Conservation (phyloP, 2,888 invertebrate species). For the Tenodera sinensis region DNA sequence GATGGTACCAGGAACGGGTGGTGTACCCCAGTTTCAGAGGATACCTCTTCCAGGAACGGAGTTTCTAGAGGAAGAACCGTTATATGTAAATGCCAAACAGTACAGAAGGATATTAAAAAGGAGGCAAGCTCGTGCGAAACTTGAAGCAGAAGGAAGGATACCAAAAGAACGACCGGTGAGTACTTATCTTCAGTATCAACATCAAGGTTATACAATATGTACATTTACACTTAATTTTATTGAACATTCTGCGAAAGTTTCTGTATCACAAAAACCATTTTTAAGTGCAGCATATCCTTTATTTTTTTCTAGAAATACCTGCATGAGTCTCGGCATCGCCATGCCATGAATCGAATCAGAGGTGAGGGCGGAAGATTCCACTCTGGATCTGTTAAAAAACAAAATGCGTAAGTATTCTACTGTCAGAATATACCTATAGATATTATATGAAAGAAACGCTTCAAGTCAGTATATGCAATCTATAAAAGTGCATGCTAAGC, state of each 20-base stretch:
- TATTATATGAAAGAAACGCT: background rate
- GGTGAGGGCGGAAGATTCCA: conserved; percentile 97
- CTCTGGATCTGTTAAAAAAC: conserved; percentile 55
- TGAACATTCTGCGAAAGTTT: background rate
- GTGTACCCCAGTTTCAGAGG: conserved; percentile 51
- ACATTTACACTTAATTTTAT: background rate
- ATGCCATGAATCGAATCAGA: conserved; percentile 95
- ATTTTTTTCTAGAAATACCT: conserved; percentile 78
- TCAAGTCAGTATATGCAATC: too few relatives aligned
- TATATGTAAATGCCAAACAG: conserved; percentile 98
- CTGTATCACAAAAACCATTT: background rate
- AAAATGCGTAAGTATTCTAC: conserved; percentile 25
- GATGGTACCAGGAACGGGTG: conserved; percentile 55
- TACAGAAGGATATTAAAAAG: conserved; percentile 94
- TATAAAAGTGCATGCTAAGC: too few relatives aligned
- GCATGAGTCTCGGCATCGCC: conserved; percentile 95
- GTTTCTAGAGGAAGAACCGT: conserved; percentile 84
- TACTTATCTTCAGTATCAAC: conserved; percentile 18
- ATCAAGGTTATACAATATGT: background rate
- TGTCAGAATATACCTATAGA: background rate
- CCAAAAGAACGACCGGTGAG: conserved; percentile 90
- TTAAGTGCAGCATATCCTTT: background rate
- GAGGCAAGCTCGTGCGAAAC: conserved; percentile 87
- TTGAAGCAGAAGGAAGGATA: conserved; percentile 93
- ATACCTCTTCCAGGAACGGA: conserved; percentile 60